Conservation (phyloP, 2,797 vertebrate genomes). For the Eulemur rubriventer region DNA sequence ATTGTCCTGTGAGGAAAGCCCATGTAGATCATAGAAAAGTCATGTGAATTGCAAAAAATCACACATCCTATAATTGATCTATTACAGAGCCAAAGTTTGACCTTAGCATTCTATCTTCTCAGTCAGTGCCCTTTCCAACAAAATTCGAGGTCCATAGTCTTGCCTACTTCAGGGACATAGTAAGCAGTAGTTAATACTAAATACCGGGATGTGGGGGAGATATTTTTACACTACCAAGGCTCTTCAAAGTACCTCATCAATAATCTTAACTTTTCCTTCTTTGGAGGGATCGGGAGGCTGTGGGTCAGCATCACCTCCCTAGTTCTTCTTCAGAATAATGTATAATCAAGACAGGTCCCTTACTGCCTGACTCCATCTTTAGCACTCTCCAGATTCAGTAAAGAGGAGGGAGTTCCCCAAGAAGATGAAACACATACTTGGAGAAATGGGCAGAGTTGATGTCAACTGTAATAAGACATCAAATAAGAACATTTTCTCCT, state of each 20-base stretch:
- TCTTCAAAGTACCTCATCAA: not conserved
- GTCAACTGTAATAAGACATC: constrained; percentile 32
- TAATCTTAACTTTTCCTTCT: constrained; percentile 6
- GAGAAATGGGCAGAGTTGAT: constrained; percentile 5
- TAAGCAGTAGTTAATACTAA: not conserved
- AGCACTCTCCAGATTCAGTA: not conserved
- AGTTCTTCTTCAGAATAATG: not conserved
- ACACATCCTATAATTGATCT: not conserved
- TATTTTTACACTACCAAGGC: not conserved
- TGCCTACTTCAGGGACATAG: not conserved
- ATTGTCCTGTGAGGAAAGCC: not conserved
- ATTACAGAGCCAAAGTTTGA: not conserved
- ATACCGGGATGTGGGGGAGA: not conserved
- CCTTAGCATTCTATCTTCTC: not conserved
- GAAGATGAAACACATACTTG: not conserved
- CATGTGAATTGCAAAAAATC: not conserved
- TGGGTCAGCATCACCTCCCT: not conserved
- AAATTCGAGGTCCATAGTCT: not conserved
- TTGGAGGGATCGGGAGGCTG: not conserved
- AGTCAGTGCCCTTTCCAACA: not conserved
- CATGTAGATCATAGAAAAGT: not conserved
- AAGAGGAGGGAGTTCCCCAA: not conserved
- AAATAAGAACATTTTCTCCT: constrained; percentile 50
- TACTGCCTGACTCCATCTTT: not conserved
- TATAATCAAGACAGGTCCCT: not conserved